phyloP scores from a whole-genome alignment of 2,888 invertebrate species.

The Deilephila elpenor region DNA sequence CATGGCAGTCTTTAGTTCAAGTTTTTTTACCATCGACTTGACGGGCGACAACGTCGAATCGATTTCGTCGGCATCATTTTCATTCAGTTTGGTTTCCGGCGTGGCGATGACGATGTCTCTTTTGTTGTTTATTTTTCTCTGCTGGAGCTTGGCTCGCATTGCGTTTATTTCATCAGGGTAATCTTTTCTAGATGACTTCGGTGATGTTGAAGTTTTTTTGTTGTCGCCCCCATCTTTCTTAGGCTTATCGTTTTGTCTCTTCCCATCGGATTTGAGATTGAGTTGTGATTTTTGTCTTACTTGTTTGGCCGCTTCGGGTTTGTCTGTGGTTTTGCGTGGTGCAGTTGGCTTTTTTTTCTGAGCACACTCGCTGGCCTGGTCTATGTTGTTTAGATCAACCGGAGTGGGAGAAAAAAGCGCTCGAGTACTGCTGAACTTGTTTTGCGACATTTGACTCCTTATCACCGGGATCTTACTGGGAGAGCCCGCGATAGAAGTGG shows the following conservation, averaged over 20 bases:
- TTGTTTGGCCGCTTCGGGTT: conserved; percentile 71
- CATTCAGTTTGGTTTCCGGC: conserved; percentile 67
- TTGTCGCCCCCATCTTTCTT: conserved; percentile 72
- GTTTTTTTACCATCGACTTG: conserved; percentile 79
- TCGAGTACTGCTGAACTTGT: conserved; percentile 80
- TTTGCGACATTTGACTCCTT: conserved; percentile 80
- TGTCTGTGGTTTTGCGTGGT: conserved; percentile 68
- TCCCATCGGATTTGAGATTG: conserved; percentile 71
- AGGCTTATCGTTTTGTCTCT: conserved; percentile 70
- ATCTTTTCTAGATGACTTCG: conserved; percentile 72
- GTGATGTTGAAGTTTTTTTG: conserved; percentile 67
- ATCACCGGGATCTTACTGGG: conserved; percentile 87
- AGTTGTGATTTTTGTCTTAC: conserved; percentile 79
- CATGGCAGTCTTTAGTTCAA: conserved; percentile 77
- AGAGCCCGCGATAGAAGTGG: conserved; percentile 84
- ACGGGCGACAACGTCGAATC: conserved; percentile 77
- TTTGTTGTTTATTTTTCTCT: conserved; percentile 76
- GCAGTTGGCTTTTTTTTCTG: conserved; percentile 75
- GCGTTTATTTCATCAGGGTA: conserved; percentile 81
- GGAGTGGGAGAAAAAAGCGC: conserved; percentile 85
- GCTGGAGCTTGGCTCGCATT: conserved; percentile 79
- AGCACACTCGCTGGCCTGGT: conserved; percentile 84
- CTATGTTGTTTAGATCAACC: conserved; percentile 82
- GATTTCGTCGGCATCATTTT: conserved; percentile 66
- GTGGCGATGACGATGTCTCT: conserved; percentile 66